phyloP scores from a whole-genome alignment of 2,888 invertebrate species.

The Himalopsyche japonica region DNA sequence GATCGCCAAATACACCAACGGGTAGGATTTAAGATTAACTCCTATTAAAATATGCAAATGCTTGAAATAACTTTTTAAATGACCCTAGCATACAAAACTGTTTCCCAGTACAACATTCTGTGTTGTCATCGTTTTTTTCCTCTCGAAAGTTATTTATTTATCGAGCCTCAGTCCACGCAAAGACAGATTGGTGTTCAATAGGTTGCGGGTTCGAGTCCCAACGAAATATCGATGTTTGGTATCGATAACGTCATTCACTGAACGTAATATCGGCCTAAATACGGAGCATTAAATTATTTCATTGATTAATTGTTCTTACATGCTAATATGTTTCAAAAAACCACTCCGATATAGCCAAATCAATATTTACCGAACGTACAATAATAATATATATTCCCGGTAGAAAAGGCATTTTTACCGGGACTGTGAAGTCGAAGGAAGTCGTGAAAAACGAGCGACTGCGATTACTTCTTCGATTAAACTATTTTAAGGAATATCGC shows the following conservation, averaged over 20 bases:
- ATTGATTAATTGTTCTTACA: not conserved
- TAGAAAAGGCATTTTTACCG: no score
- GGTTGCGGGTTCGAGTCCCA: not conserved
- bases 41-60: not conserved
- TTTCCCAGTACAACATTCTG: not conserved
- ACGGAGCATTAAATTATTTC: not conserved
- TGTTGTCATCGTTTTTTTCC: not conserved
- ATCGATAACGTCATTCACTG: not conserved
- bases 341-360: no score
- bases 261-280: not conserved
- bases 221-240: not conserved
- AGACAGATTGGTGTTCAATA: not conserved
- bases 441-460: no score
- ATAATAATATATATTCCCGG: no score
- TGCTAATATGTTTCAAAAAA: not conserved
- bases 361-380: no score
- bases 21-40: no score
- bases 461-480: no score
- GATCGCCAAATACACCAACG: no score
- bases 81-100: not conserved
- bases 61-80: not conserved
- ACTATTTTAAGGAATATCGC: no score
- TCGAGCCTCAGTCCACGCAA: not conserved
- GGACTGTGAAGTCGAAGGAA: no score
- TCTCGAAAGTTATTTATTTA: not conserved